These are phyloP conservation scores for Meteorus cinctellus DNA, from an alignment of 2,888 invertebrate species.

Conservation along the genomic window DNA sequence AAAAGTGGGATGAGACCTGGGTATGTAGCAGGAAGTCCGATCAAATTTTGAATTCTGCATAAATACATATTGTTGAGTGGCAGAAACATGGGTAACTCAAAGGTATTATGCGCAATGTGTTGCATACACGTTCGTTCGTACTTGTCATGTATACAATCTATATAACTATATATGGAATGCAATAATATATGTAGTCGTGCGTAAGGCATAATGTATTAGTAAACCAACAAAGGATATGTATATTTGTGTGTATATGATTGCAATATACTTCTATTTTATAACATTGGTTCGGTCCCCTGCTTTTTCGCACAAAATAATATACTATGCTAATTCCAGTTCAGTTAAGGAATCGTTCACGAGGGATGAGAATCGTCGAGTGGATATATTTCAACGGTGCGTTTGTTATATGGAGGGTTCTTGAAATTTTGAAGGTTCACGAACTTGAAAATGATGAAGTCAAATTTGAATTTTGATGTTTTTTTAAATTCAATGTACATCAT, in stretches of 20 bases:
- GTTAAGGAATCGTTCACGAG: conserved; percentile 62
- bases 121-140: conserved; percentile 21
- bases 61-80: conserved; percentile 55
- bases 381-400: conserved; percentile 18
- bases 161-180: conserved; percentile 42
- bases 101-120: conserved; percentile 48
- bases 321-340: conserved; percentile 62
- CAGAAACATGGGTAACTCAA: conserved; percentile 41
- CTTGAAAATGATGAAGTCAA: not conserved
- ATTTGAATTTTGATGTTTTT: not conserved
- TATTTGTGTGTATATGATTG: conserved; percentile 56
- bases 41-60: conserved; percentile 64
- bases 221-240: conserved; percentile 47
- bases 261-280: conserved; percentile 51
- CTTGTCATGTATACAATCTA: conserved; percentile 11
- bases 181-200: conserved; percentile 47
- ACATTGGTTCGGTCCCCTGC: conserved; percentile 24
- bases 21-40: conserved; percentile 46
- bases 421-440: not conserved
- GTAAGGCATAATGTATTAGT: conserved; percentile 22
- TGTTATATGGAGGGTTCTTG: not conserved
- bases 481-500: not conserved
- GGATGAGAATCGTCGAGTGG: conserved; percentile 28
- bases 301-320: conserved; percentile 56
- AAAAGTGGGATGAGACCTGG: conserved; percentile 28